phyloP scores from a whole-genome alignment of 2,888 invertebrate species.

The Epistrophe eligans region DNA sequence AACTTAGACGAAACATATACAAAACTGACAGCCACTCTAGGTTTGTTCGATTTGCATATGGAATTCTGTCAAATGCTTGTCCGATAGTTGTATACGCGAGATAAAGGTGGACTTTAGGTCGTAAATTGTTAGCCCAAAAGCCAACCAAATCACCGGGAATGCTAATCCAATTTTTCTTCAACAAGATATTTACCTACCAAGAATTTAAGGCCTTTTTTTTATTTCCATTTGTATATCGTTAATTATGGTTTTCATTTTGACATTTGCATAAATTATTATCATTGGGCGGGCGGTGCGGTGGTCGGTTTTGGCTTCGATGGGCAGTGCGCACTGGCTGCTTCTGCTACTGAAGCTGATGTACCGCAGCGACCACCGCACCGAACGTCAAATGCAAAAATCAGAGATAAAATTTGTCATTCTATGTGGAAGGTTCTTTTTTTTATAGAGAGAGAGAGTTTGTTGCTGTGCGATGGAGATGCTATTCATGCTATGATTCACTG shows the following conservation, averaged over 20 bases:
- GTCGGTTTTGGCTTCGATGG: conserved; percentile 1
- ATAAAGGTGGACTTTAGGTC: conserved; percentile 54
- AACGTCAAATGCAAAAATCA: conserved; percentile 61
- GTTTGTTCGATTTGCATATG: conserved; percentile 67
- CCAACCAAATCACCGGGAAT: conserved; percentile 33
- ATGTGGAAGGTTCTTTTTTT: conserved; percentile 14
- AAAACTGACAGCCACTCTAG: neutral
- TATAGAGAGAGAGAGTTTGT: conserved; percentile 43
- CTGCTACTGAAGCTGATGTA: neutral
- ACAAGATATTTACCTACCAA: conserved; percentile 23
- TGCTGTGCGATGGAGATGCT: conserved; percentile 42
- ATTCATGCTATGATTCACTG: conserved; percentile 44
- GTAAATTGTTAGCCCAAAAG: conserved; percentile 54
- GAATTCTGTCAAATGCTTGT: conserved; percentile 67
- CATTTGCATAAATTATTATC: conserved; percentile 73
- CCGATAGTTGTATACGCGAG: conserved; percentile 60
- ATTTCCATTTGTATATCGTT: conserved; percentile 64
- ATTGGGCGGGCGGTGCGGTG: neutral
- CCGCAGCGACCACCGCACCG: neutral
- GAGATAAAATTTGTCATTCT: conserved; percentile 69
- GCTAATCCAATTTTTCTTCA: conserved; percentile 65
- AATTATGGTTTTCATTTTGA: conserved; percentile 72
- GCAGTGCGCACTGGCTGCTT: neutral
- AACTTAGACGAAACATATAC: neutral
- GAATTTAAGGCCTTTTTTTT: conserved; percentile 52